phyloP scores from a whole-genome alignment of 2,113 vertebrate genomes.

The Alligator mississippiensis region DNA sequence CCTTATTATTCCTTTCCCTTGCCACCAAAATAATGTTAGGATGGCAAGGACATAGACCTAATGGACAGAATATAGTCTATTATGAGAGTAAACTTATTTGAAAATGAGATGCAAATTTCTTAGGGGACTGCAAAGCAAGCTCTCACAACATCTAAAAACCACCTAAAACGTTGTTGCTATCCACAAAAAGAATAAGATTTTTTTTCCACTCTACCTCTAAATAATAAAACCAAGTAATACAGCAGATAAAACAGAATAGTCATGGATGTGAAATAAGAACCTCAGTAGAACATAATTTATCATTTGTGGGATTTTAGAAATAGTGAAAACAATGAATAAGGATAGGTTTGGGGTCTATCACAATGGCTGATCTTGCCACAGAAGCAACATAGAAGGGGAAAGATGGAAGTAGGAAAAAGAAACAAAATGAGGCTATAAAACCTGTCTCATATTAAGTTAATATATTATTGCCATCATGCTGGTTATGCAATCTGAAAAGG shows the following conservation, averaged over 20 bases:
- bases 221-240: constrained; percentile 42
- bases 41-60: background rate
- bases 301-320: background rate
- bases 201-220: constrained; percentile 37
- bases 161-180: constrained; percentile 46
- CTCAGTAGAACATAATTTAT: constrained; percentile 2
- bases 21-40: background rate
- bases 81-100: constrained; percentile 46
- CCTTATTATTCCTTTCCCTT: background rate
- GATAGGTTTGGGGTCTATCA: background rate
- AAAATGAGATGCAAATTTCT: constrained; percentile 57
- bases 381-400: background rate
- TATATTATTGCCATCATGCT: constrained; percentile 57
- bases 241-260: constrained; percentile 26
- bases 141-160: constrained; percentile 24
- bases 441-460: constrained; percentile 1
- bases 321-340: constrained; percentile 15
- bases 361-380: background rate
- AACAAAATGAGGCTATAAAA: constrained; percentile 12
- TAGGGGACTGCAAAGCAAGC: constrained; percentile 26
- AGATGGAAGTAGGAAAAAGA: background rate
- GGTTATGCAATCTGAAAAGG: constrained; percentile 51
- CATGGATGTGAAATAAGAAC: background rate
- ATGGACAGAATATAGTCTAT: background rate
- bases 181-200: background rate